Evolutionary conservation across 2,797 vertebrate species (phyloP).

Genomic region (Nannoperca obscura): DNA sequence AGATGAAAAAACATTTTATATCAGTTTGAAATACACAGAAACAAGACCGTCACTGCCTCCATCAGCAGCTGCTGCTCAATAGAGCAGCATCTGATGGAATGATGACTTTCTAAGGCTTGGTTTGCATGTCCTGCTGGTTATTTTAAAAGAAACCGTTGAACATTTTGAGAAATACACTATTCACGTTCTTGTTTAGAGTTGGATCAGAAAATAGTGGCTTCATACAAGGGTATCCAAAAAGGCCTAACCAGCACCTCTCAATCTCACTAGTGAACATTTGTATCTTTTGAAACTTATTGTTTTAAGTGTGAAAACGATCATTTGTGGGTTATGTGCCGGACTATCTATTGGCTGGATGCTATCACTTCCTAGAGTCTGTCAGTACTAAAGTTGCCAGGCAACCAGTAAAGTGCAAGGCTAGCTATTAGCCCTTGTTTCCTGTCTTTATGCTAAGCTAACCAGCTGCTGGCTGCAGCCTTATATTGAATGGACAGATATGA

Average conservation of each 20-base stretch:
- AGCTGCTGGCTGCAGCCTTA: background rate
- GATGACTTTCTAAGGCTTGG: background rate
- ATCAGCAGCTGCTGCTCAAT: background rate
- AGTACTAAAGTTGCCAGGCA: background rate
- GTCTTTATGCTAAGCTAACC: background rate
- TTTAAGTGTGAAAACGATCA: background rate
- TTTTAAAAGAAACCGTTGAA: background rate
- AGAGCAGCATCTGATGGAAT: background rate
- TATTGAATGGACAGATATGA: background rate
- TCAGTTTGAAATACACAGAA: conserved; percentile 35
- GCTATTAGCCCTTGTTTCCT: background rate
- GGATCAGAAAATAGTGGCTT: background rate
- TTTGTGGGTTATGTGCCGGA: background rate
- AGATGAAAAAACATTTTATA: conserved; percentile 15
- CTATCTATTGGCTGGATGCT: background rate
- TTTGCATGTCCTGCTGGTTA: background rate
- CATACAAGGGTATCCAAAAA: background rate
- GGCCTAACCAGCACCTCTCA: background rate
- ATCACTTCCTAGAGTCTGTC: background rate
- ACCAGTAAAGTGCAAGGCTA: background rate
- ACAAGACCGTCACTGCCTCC: background rate
- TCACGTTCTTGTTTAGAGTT: background rate
- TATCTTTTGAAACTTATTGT: no score
- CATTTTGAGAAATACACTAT: background rate
- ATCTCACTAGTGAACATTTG: background rate